phyloP scores from a whole-genome alignment of 2,888 invertebrate species.

The Drosophila macrothrix region DNA sequence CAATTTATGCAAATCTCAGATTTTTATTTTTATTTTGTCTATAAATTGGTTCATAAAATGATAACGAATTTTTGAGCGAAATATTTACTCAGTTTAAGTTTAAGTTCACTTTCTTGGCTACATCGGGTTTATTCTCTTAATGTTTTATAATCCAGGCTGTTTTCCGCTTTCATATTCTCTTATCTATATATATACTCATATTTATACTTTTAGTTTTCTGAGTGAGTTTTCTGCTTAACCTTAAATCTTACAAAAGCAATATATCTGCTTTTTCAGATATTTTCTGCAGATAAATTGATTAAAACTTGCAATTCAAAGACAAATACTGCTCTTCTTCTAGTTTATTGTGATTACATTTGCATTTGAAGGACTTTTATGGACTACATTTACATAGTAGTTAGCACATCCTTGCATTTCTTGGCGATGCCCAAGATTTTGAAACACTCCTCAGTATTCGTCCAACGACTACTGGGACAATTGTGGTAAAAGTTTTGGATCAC shows the following conservation, averaged over 20 bases:
- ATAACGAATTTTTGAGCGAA: background rate
- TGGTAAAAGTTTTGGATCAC: slow-evolving; percentile 72
- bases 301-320: background rate
- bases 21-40: background rate
- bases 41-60: background rate
- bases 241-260: background rate
- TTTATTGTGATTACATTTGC: background rate
- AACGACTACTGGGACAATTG: slow-evolving; percentile 70
- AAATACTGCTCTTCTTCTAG: background rate
- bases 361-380: background rate
- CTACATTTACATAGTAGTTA: slow-evolving; percentile 69
- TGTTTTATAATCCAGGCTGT: background rate
- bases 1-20: background rate
- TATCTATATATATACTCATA: background rate
- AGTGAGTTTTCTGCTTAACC: background rate
- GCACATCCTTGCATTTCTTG: slow-evolving; percentile 71
- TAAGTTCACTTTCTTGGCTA: background rate
- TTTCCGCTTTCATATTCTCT: background rate
- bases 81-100: background rate
- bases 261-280: background rate
- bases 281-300: background rate
- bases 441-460: slow-evolving; percentile 69
- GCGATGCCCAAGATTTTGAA: slow-evolving; percentile 64
- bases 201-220: background rate
- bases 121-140: background rate